These are phyloP conservation scores for Jacana jacana DNA, from an alignment of 2,113 vertebrate genomes.

Conservation along the genomic window DNA sequence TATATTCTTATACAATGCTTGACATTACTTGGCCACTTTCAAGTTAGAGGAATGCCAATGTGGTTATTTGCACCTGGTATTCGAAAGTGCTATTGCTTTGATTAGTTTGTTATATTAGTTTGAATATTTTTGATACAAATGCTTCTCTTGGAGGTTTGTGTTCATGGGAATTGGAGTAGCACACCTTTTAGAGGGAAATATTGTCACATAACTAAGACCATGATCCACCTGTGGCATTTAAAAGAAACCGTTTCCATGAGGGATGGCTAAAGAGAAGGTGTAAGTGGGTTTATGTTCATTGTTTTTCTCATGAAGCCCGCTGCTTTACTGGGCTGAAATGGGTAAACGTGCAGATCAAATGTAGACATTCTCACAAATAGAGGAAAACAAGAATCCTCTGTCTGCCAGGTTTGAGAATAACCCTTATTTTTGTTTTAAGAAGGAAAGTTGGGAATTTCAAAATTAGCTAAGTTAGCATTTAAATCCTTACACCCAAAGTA, in stretches of 20 bases:
- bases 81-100: not conserved
- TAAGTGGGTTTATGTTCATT: not conserved
- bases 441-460: not conserved
- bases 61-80: not conserved
- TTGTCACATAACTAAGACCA: not conserved
- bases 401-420: not conserved
- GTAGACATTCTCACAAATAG: not conserved
- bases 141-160: not conserved
- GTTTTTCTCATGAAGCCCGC: not conserved
- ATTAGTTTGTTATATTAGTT: not conserved
- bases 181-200: not conserved
- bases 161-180: not conserved
- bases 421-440: not conserved
- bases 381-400: not conserved
- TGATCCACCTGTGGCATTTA: not conserved
- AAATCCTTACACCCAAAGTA: not conserved
- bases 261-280: not conserved
- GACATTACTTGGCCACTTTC: not conserved
- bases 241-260: not conserved
- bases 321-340: not conserved
- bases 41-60: not conserved
- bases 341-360: not conserved
- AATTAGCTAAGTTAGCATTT: not conserved
- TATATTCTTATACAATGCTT: not conserved
- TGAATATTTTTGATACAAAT: not conserved